Percentiles rank a stretch among this genome's conserved stretches.
Evolutionary conservation across 2,888 invertebrate genomes (phyloP).

Genomic region (Himalopsyche japonica): DNA sequence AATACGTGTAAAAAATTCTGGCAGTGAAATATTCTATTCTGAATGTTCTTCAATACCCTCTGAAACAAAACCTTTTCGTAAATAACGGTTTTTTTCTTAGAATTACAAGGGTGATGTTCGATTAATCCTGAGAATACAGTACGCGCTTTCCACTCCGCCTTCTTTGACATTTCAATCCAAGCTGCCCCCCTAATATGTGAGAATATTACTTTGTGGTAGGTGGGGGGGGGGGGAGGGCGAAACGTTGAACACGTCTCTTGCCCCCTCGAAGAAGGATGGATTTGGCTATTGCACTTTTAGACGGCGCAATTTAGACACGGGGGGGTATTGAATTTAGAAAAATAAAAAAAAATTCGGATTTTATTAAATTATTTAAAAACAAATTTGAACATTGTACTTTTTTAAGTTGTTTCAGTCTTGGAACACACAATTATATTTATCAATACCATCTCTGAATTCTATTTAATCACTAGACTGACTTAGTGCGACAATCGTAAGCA

Average conservation of each 20-base stretch:
- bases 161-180: constrained; percentile 16
- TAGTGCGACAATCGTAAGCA: no score
- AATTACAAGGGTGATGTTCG: background rate
- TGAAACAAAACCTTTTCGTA: no score
- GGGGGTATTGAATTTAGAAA: background rate
- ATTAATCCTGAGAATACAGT: background rate
- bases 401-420: no score
- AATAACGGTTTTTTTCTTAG: background rate
- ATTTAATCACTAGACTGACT: no score
- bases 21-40: no score
- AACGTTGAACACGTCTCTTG: background rate
- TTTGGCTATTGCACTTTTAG: background rate
- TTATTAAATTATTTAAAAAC: no score
- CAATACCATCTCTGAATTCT: no score
- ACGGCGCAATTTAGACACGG: background rate
- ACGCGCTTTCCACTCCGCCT: background rate
- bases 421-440: no score
- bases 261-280: background rate
- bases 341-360: no score
- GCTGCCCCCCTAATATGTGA: background rate
- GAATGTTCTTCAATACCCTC: no score
- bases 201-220: background rate
- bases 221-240: background rate
- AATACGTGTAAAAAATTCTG: no score
- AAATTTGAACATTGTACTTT: no score